A percentile compares a stretch with the other conserved stretches of the same genome.
Evolutionary conservation across 2,888 invertebrate species (phyloP).

Genomic region (Phortica magna): DNA sequence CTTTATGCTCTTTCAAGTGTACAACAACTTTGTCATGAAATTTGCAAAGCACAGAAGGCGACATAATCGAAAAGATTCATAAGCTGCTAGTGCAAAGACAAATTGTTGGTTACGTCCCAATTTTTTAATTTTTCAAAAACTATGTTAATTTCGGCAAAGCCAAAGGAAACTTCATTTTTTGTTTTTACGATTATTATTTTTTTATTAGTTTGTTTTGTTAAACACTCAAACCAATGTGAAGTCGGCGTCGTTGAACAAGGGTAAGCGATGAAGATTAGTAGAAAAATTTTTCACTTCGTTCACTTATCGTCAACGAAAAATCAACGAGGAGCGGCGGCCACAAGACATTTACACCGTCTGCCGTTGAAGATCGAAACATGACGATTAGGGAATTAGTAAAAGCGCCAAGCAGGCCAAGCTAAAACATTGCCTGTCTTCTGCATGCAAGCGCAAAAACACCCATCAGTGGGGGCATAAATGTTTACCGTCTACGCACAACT

Average conservation of each 20-base stretch:
- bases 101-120: too few relatives aligned
- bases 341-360: slow-evolving; percentile 51
- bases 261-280: slow-evolving; percentile 68
- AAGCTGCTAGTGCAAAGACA: too few relatives aligned
- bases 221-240: slow-evolving; percentile 7
- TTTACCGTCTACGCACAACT: slow-evolving; percentile 55
- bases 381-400: slow-evolving; percentile 75
- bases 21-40: too few relatives aligned
- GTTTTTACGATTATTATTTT: too few relatives aligned
- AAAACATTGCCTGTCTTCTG: neutral
- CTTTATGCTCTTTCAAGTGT: too few relatives aligned
- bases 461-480: neutral
- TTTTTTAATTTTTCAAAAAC: too few relatives aligned
- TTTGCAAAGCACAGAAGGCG: too few relatives aligned
- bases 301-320: slow-evolving; percentile 47
- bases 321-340: slow-evolving; percentile 18
- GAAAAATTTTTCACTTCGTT: slow-evolving; percentile 68
- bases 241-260: slow-evolving; percentile 40
- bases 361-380: slow-evolving; percentile 74
- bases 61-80: too few relatives aligned
- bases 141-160: too few relatives aligned
- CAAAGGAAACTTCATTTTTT: neutral
- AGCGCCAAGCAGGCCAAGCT: slow-evolving; percentile 67
- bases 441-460: neutral
- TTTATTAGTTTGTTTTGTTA: too few relatives aligned